These are phyloP conservation scores for Belonocnema kinseyi DNA, from an alignment of 1,140 invertebrate genomes.

Conservation along the genomic window DNA sequence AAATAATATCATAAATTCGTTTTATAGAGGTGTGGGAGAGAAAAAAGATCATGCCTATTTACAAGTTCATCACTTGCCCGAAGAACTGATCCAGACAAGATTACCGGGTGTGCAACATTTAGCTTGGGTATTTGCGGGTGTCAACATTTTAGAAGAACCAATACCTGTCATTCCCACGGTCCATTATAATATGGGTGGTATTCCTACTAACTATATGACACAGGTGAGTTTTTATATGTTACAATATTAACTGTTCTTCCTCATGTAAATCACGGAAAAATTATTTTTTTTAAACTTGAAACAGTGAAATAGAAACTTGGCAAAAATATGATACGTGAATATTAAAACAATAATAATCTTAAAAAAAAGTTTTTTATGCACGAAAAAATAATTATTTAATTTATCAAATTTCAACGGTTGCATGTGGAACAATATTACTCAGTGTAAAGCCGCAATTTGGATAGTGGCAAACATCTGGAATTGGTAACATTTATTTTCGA, in stretches of 20 bases:
- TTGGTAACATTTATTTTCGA: no score
- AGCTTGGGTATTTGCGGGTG: slow-evolving; percentile 90
- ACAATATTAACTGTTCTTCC: background rate
- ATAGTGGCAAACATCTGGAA: no score
- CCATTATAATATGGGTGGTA: slow-evolving; percentile 94
- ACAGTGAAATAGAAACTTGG: no score
- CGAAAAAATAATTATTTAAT: no score
- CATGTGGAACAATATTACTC: no score
- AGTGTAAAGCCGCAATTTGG: no score
- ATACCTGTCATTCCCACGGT: slow-evolving; percentile 93
- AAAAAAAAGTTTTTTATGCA: no score
- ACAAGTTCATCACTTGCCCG: slow-evolving; percentile 87
- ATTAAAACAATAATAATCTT: no score
- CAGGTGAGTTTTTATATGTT: slow-evolving; percentile 76
- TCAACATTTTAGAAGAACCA: slow-evolving; percentile 88
- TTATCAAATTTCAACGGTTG: no score
- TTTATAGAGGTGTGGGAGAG: slow-evolving; percentile 82
- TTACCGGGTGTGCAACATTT: slow-evolving; percentile 82
- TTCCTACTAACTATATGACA: slow-evolving; percentile 89
- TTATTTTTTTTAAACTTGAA: no score
- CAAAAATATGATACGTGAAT: no score
- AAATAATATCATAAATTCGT: slow-evolving; percentile 28
- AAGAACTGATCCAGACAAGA: slow-evolving; percentile 80
- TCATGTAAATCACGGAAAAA: no score
- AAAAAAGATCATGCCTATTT: slow-evolving; percentile 90